Base-by-base conservation (phyloP, 2,113 vertebrate genomes). In the Carassius carassius region DNA sequence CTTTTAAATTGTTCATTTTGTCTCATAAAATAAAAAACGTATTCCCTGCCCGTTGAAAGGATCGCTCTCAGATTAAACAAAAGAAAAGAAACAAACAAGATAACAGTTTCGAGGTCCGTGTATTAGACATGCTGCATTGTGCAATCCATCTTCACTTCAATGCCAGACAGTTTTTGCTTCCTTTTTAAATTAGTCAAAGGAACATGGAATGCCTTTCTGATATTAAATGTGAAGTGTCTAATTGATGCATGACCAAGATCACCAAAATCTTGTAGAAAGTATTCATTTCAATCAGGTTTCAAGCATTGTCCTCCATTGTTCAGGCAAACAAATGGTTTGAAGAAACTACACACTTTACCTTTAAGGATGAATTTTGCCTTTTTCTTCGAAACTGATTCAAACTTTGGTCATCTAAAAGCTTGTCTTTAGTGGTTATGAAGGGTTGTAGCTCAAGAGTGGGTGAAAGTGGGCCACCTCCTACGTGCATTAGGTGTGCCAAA, bases 401-500 rank as follows among this genome's bases (percentile, higher is more conserved):
- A 62, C 16, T 23, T 76, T 63, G 41, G 25, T 56, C 62, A 25
- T 80, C 37, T n/a, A 41, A 19, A 23, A 29, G 35, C 51, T 6
- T 63, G 17, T n/a, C 41, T 62, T 65, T 21, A 23, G 62, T 37
- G 23, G n/a, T 78, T 69, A 25, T 23, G 63, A 60, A 13, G 16
- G 35, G 72, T 13, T n/a, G 25, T 21, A 75, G 12, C 72, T 25
- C 60, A 25, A 29, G 32, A 65, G 75, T 58, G 21, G 76, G 32
- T 35, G 29, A 25, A 62, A 67, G 84, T 85, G 19, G 67, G 56
- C 56, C 41, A 41, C 56, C 78, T 81, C 67, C 78, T 81, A 77
- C 78, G 63, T 84, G 78, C 77, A 58, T 84, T 84, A 86, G 77
- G 84, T 80, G 35, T 81, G 77, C 69, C 62, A 79, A 83, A 16